Conservation (phyloP, 2,888 invertebrate species). For the Troides helena region DNA sequence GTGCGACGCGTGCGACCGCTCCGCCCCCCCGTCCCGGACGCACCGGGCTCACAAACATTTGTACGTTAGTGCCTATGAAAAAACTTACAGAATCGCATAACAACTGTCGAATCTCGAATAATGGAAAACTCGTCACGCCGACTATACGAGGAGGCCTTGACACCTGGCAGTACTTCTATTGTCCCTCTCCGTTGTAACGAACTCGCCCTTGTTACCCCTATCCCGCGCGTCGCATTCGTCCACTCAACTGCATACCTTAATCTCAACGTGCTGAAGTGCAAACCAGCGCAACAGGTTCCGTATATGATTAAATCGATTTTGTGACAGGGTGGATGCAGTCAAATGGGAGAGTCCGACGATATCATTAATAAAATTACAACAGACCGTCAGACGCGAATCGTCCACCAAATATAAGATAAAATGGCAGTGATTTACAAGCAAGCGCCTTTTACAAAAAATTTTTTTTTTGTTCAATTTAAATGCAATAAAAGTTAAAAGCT, state of each 20-base stretch:
- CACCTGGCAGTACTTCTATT: slow-evolving; percentile 51
- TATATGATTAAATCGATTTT: no score
- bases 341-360: slow-evolving; percentile 24
- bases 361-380: slow-evolving; percentile 51
- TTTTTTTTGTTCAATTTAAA: slow-evolving; percentile 64
- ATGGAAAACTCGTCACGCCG: slow-evolving; percentile 44
- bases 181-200: slow-evolving; percentile 30
- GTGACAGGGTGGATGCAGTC: slow-evolving; percentile 6
- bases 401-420: slow-evolving; percentile 52
- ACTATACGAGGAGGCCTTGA: slow-evolving; percentile 36
- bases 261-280: no score
- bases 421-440: slow-evolving; percentile 64
- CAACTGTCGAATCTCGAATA: slow-evolving; percentile 41
- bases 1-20: slow-evolving; percentile 23
- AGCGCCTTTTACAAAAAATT: slow-evolving; percentile 43
- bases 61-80: slow-evolving; percentile 16
- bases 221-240: slow-evolving; percentile 10
- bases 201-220: background rate
- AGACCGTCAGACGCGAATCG: slow-evolving; percentile 53
- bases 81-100: slow-evolving; percentile 44
- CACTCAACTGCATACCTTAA: slow-evolving; percentile 1
- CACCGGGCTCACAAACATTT: background rate
- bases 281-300: no score
- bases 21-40: no score
- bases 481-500: slow-evolving; percentile 46